A percentile compares a stretch with the other conserved stretches of the same genome.
Conservation (phyloP, 2,888 invertebrate genomes). For the Drosophila anomelani region DNA sequence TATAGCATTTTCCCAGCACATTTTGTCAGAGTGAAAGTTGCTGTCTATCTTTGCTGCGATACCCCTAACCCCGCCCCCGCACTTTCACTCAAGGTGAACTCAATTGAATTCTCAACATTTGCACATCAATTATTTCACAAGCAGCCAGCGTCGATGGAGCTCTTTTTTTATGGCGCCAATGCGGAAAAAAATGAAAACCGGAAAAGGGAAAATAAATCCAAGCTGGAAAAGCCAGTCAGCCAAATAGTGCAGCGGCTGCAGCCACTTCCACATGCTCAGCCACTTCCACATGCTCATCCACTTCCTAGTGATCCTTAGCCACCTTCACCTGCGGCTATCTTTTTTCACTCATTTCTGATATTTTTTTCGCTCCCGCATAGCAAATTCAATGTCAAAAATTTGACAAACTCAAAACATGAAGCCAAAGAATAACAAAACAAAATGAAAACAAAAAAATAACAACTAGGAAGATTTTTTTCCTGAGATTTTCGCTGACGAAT, state of each 20-base stretch:
- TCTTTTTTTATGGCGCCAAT: constrained; percentile 25
- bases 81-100: constrained; percentile 52
- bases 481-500: constrained; percentile 50
- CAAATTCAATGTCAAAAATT: constrained; percentile 55
- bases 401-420: constrained; percentile 43
- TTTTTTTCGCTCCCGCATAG: constrained; percentile 4
- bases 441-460: constrained; percentile 1
- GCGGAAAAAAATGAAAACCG: constrained; percentile 15
- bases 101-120: constrained; percentile 58
- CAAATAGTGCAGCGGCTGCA: constrained; percentile 34
- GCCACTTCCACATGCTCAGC: constrained; percentile 3
- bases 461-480: constrained; percentile 18
- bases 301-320: constrained; percentile 12
- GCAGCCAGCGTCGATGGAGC: constrained; percentile 42
- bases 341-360: not conserved
- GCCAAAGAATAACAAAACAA: constrained; percentile 11
- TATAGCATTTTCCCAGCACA: not conserved
- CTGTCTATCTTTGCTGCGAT: constrained; percentile 5
- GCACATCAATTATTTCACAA: constrained; percentile 62
- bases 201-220: constrained; percentile 14
- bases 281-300: constrained; percentile 7
- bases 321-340: constrained; percentile 22
- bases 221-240: constrained; percentile 33
- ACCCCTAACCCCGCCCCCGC: not conserved
- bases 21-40: constrained; percentile 29